Conservation (phyloP, 2,888 invertebrate species). For the Zygaena filipendulae region DNA sequence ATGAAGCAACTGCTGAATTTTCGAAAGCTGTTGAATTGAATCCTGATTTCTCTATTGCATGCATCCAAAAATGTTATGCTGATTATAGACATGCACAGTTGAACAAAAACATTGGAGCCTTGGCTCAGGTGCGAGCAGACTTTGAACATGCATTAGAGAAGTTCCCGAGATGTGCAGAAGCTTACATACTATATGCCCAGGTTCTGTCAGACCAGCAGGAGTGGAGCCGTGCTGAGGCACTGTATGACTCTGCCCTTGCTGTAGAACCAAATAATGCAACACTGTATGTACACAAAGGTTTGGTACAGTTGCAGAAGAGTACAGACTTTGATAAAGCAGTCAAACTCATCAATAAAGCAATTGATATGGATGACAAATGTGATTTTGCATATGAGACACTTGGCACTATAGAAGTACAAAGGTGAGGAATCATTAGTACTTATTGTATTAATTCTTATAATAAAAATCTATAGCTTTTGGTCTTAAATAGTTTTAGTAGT, state of each 20-base stretch:
- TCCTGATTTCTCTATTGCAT: constrained; percentile 86
- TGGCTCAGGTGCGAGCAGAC: constrained; percentile 74
- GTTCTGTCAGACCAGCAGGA: constrained; percentile 87
- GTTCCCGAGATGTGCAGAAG: constrained; percentile 88
- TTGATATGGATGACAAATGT: constrained; percentile 90
- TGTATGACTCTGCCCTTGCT: constrained; percentile 83
- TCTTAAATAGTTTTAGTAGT: too few species aligned
- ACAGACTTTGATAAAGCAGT: constrained; percentile 85
- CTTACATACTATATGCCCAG: constrained; percentile 90
- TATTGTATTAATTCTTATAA: constrained; percentile 3
- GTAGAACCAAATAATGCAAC: constrained; percentile 88
- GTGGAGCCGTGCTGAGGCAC: constrained; percentile 83
- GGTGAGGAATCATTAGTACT: constrained; percentile 72
- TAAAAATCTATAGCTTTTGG: too few species aligned
- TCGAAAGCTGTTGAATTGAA: constrained; percentile 83
- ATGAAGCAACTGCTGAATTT: constrained; percentile 85
- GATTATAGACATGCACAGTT: constrained; percentile 80
- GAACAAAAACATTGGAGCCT: constrained; percentile 68
- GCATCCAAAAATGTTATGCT: constrained; percentile 91
- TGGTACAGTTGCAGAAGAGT: constrained; percentile 86
- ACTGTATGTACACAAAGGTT: constrained; percentile 87
- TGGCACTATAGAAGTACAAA: constrained; percentile 94
- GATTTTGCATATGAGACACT: constrained; percentile 96
- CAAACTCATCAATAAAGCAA: constrained; percentile 80
- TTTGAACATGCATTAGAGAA: constrained; percentile 81